Evolutionary conservation across 2,797 vertebrate genomes (phyloP).

Genomic region (Falco peregrinus): DNA sequence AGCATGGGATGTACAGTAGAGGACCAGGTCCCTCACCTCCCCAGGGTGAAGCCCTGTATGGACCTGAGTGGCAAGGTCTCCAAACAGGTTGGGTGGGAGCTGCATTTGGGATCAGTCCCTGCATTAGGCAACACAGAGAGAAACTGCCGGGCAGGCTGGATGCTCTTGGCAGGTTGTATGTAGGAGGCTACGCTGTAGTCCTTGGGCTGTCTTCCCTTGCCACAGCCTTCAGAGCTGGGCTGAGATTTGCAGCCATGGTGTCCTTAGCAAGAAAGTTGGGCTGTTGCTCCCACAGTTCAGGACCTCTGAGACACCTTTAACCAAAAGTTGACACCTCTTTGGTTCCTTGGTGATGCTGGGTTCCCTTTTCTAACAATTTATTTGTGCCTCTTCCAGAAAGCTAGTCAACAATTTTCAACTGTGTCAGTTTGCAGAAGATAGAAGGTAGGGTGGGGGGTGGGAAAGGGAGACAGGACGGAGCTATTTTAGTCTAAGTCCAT

Average conservation of each 20-base stretch:
- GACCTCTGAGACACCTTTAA: not conserved
- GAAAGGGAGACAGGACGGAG: not conserved
- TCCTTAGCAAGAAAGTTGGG: not conserved
- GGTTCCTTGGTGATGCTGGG: rapidly evolving
- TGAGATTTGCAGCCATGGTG: not conserved
- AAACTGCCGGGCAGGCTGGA: not conserved
- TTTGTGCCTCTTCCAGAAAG: not conserved
- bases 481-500: constrained; percentile 24
- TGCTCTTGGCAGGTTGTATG: not conserved
- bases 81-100: not conserved
- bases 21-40: no score
- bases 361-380: not conserved
- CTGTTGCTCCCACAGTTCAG: not conserved
- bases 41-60: not conserved
- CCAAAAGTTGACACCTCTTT: not conserved
- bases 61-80: not conserved
- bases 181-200: not conserved
- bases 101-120: not conserved
- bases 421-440: not conserved
- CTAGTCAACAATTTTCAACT: not conserved
- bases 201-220: not conserved
- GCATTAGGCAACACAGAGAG: not conserved
- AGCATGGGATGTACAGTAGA: not conserved
- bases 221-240: not conserved
- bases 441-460: not conserved